Base-by-base conservation (phyloP, 2,888 invertebrate genomes). In the Buathra laborator region DNA sequence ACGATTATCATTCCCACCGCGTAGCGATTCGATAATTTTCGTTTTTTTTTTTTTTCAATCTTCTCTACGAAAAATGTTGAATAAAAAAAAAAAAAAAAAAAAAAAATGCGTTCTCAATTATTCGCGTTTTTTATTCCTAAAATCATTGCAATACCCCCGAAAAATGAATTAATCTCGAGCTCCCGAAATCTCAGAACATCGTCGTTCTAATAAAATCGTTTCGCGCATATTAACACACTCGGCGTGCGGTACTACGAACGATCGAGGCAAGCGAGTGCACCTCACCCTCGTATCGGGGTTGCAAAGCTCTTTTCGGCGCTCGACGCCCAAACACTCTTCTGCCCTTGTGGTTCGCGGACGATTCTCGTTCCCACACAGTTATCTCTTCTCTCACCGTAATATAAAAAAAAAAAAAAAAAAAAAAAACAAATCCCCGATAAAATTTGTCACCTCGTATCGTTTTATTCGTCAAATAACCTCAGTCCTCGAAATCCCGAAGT, bases 291-390 rank as follows among this genome's bases (percentile, higher is more conserved):
- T 19, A 51, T 19, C 51, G 48, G 46, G 46, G 24, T 4, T 4
- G 44, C 71, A 53, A 71, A 71, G 51, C 48, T 44, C 71, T 44
- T 46, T 67, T 67, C 67, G 43, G 24, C 24, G 24, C 24, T 37
- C 6, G 56, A 24, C 56, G 56, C 56, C 24, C 67, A n/a, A 44
- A 29, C 44, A 46, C 48, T 14, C 0, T 1, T 7, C 56, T 0
- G 3, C 9, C 1, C 16, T 53, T 16, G 16, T 3, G 9, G 16
- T 53, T 16, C 24, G 53, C 19, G 7, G 24, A 53, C 24, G 14
- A 29, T 29, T 12, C 24, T 59, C 29, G 19, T 14, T n/a, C 59
- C 6, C 14, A 62, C 32, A 14, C 14, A 6, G n/a, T 32, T 12
- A 62, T 29, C 6, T 0, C 29, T n/a, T 32, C 32, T 24, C 3